Percentiles rank a stretch among this genome's conserved stretches.
Conservation (phyloP, 2,888 invertebrate species). For the Leucophora obtusa region DNA sequence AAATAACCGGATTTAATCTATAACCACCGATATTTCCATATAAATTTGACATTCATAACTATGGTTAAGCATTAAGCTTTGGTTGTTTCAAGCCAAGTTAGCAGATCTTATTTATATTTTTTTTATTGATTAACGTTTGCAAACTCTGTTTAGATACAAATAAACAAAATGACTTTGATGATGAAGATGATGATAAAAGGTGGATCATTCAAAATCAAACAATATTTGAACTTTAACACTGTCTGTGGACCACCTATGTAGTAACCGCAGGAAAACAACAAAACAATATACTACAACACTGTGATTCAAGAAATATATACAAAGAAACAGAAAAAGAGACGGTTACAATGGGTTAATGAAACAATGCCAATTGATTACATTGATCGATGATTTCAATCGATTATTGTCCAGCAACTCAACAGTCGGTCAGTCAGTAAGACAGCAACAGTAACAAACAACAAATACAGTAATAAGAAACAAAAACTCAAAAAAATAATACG, state of each 20-base stretch:
- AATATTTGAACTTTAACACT: conserved; percentile 63
- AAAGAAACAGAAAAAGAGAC: conserved; percentile 33
- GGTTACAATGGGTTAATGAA: conserved; percentile 64
- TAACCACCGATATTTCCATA: too few species aligned
- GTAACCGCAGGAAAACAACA: conserved; percentile 49
- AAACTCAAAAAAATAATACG: conserved; percentile 32
- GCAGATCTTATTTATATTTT: too few species aligned
- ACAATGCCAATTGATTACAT: conserved; percentile 70
- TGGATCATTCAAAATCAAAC: conserved; percentile 55
- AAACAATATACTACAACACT: conserved; percentile 22
- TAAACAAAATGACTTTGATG: conserved; percentile 19
- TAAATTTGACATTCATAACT: too few species aligned
- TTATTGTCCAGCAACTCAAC: conserved; percentile 71
- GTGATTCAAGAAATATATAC: conserved; percentile 4
- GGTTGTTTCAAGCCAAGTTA: too few species aligned
- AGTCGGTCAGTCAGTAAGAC: conserved; percentile 52
- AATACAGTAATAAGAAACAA: conserved; percentile 28
- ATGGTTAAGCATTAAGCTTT: too few species aligned
- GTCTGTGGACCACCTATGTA: conserved; percentile 60
- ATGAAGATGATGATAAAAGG: conserved; percentile 43
- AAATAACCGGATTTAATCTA: too few species aligned
- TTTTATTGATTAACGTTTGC: conserved; percentile 41
- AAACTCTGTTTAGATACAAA: conserved; percentile 19
- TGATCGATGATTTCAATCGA: conserved; percentile 77
- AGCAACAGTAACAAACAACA: background rate